Evolutionary conservation across 2,113 vertebrate genomes (phyloP).

Genomic region (Hippocampus zosterae): DNA sequence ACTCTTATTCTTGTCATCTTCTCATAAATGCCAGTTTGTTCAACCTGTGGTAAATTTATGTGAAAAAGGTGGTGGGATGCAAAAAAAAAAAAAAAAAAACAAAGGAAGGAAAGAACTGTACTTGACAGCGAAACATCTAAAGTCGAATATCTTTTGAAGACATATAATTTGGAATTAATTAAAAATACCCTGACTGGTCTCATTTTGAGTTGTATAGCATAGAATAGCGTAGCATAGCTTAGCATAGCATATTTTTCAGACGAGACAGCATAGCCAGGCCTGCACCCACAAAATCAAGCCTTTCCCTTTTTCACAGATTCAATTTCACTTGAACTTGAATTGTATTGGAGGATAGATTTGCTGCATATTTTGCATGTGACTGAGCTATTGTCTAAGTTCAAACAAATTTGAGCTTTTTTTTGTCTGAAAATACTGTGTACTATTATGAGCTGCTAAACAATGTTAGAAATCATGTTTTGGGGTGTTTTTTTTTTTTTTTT

Average conservation of each 20-base stretch:
- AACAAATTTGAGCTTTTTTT: no score
- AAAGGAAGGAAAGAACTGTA: neutral
- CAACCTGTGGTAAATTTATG: neutral
- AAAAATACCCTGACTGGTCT: neutral
- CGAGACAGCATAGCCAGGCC: no score
- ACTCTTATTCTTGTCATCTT: slow-evolving; percentile 31
- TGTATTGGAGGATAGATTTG: no score
- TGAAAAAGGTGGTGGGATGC: neutral
- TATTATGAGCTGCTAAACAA: no score
- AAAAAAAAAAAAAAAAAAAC: neutral
- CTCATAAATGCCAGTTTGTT: slow-evolving; percentile 1
- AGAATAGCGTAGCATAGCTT: no score
- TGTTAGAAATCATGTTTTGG: no score
- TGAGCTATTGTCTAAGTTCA: no score
- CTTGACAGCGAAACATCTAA: neutral
- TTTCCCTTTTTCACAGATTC: neutral
- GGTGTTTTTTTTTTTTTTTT: no score
- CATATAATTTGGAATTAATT: neutral
- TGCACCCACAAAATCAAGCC: no score
- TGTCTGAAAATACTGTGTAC: no score
- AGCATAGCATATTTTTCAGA: no score
- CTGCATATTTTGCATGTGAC: no score
- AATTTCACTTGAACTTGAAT: neutral
- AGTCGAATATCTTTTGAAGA: neutral
- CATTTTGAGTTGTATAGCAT: neutral